Evolutionary conservation across 2,113 vertebrate genomes (phyloP).

Genomic region (Mormoops blainvillei): DNA sequence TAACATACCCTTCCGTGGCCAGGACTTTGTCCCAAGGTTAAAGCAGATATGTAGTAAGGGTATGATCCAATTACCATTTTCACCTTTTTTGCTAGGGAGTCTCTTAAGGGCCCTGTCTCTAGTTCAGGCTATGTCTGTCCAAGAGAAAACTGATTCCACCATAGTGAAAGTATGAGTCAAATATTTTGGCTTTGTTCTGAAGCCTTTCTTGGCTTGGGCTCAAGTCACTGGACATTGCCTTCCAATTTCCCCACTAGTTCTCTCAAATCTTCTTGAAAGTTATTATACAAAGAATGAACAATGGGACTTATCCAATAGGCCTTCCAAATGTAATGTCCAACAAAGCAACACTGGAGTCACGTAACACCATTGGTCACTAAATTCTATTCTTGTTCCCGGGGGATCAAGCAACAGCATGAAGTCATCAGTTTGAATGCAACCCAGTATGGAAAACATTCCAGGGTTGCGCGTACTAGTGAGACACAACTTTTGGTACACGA

Average conservation of each 20-base stretch:
- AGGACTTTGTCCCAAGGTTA: background rate
- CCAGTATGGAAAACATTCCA: background rate
- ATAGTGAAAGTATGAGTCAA: slow-evolving; percentile 27
- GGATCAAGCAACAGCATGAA: background rate
- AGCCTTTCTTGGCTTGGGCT: slow-evolving; percentile 40
- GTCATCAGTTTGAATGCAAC: background rate
- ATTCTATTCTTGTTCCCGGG: background rate
- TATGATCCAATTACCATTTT: background rate
- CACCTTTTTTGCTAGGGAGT: background rate
- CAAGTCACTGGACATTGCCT: background rate
- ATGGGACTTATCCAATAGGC: background rate
- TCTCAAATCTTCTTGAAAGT: slow-evolving; percentile 37
- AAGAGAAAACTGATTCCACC: slow-evolving; percentile 33
- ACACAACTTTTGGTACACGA: background rate
- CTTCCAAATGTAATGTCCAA: slow-evolving; percentile 23
- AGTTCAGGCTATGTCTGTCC: background rate
- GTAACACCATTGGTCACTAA: background rate
- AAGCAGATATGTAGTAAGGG: background rate
- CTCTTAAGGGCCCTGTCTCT: background rate
- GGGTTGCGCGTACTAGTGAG: background rate
- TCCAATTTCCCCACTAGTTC: slow-evolving; percentile 44
- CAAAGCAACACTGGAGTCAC: background rate
- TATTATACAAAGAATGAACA: slow-evolving; percentile 38
- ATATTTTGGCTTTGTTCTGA: slow-evolving; percentile 40
- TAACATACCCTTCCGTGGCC: background rate